Conservation (phyloP, 2,888 invertebrate species). For the Congeria kusceri region DNA sequence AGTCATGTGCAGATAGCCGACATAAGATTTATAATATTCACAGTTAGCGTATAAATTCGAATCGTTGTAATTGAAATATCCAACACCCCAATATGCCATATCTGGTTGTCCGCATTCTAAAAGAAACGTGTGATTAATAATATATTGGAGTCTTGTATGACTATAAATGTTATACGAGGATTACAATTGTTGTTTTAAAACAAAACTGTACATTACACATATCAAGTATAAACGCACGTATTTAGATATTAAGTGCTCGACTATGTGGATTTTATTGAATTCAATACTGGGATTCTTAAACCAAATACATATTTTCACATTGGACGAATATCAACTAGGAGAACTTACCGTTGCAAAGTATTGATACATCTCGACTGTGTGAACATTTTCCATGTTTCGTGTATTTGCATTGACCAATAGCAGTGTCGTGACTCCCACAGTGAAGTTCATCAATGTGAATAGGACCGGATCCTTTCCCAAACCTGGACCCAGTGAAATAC, state of each 20-base stretch:
- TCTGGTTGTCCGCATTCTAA: slow-evolving; percentile 33
- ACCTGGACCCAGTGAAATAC: slow-evolving; percentile 22
- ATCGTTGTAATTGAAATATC: slow-evolving; percentile 6
- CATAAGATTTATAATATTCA: slow-evolving; percentile 17
- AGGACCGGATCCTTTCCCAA: slow-evolving; percentile 23
- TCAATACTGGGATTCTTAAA: too few species aligned
- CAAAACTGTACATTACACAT: too few species aligned
- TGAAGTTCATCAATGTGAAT: slow-evolving; percentile 18
- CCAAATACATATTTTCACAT: too few species aligned
- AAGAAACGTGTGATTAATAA: too few species aligned
- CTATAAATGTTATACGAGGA: too few species aligned
- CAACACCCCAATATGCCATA: slow-evolving; percentile 14
- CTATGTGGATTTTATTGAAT: too few species aligned
- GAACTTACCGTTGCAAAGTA: slow-evolving; percentile 30
- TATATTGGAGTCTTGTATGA: too few species aligned
- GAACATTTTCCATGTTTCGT: neutral
- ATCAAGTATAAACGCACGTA: too few species aligned
- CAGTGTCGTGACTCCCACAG: neutral
- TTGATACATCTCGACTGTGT: slow-evolving; percentile 9
- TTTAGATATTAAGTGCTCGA: too few species aligned
- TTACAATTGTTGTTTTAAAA: too few species aligned
- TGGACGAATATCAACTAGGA: too few species aligned
- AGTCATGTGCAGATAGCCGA: slow-evolving; percentile 8
- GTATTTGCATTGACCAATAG: slow-evolving; percentile 6
- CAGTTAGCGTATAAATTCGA: slow-evolving; percentile 13